These are phyloP conservation scores for Therioaphis trifolii DNA, from an alignment of 2,888 invertebrate species.

Conservation along the genomic window DNA sequence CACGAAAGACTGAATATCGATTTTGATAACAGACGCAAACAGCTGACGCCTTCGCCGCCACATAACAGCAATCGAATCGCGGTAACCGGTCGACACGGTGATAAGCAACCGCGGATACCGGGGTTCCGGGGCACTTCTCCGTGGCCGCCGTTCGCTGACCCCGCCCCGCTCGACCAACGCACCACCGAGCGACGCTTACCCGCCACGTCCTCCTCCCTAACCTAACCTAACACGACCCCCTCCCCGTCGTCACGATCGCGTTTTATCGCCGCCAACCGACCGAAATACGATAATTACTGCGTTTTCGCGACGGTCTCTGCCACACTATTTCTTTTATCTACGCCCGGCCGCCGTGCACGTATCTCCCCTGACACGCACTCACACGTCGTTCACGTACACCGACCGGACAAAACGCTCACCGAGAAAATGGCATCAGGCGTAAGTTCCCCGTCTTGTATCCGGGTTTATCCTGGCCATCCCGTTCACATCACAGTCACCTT, in stretches of 20 bases:
- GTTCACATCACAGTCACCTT: conserved; percentile 20
- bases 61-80: background rate
- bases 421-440: conserved; percentile 64
- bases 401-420: too few species aligned
- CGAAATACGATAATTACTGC: background rate
- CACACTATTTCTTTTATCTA: conserved; percentile 40
- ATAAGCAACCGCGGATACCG: background rate
- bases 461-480: conserved; percentile 49
- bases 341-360: background rate
- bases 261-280: background rate
- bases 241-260: background rate
- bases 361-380: background rate
- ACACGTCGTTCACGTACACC: background rate
- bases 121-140: background rate
- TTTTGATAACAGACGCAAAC: conserved; percentile 45
- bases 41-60: conserved; percentile 42
- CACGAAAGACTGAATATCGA: conserved; percentile 36
- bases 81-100: background rate
- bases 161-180: background rate
- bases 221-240: too few species aligned
- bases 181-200: background rate
- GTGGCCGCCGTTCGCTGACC: background rate
- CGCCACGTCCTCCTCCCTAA: background rate
- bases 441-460: conserved; percentile 63
- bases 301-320: background rate